Percentiles rank a stretch among this genome's conserved stretches.
These are phyloP conservation scores for Falco columbarius DNA, from an alignment of 2,797 vertebrate species.

Conservation along the genomic window DNA sequence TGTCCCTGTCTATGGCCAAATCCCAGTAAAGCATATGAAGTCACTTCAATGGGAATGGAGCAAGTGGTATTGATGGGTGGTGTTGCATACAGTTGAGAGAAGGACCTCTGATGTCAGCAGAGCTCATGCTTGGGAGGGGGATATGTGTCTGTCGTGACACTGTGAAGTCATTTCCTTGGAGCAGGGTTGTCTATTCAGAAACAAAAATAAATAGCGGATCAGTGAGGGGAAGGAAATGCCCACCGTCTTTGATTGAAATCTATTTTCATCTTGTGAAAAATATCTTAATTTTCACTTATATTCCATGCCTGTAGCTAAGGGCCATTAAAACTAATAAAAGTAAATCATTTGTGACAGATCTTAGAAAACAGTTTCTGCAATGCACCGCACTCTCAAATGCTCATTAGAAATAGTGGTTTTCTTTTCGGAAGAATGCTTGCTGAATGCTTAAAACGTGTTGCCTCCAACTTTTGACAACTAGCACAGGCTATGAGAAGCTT, in stretches of 20 bases:
- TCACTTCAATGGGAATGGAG: not conserved
- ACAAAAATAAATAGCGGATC: not conserved
- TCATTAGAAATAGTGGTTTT: constrained; percentile 79
- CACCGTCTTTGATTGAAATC: constrained; percentile 61
- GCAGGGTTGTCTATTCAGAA: not conserved
- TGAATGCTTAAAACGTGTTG: constrained; percentile 76
- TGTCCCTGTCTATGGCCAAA: not conserved
- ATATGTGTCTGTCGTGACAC: not conserved
- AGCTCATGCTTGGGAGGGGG: not conserved
- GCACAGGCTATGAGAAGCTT: constrained; percentile 68
- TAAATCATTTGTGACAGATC: constrained; percentile 84
- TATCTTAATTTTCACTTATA: constrained; percentile 84
- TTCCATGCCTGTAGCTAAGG: constrained; percentile 76
- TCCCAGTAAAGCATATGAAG: not conserved
- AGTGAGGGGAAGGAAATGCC: not conserved
- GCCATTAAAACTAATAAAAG: constrained; percentile 84
- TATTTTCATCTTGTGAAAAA: constrained; percentile 78
- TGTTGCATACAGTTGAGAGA: not conserved
- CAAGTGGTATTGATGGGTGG: not conserved
- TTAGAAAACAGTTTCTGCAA: constrained; percentile 80
- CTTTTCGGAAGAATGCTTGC: constrained; percentile 71
- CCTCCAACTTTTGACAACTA: constrained; percentile 75
- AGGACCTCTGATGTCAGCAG: not conserved
- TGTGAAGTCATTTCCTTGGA: not conserved
- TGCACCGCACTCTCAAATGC: constrained; percentile 62